Conservation (phyloP, 2,797 vertebrate species). For the Rhodeus uyekii region DNA sequence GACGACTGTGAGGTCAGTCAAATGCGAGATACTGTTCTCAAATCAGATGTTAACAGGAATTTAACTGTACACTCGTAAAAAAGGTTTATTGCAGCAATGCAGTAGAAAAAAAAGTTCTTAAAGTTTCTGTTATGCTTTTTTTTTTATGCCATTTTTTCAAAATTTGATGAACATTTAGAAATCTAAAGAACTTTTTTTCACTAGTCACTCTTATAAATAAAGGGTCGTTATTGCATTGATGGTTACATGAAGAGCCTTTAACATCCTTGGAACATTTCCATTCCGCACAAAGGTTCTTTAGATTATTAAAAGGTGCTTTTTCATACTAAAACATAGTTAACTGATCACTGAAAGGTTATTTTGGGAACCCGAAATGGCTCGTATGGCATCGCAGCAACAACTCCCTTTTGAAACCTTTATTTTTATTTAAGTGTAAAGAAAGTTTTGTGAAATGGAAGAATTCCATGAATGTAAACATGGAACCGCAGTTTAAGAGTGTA, state of each 20-base stretch:
- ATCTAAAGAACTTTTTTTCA: background rate
- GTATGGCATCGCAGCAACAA: background rate
- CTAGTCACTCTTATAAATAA: background rate
- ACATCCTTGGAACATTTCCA: background rate
- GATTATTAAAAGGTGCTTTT: background rate
- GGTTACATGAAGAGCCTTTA: background rate
- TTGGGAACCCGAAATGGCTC: background rate
- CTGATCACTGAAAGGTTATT: background rate
- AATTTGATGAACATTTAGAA: background rate
- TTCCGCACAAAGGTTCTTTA: background rate
- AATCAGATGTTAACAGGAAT: background rate
- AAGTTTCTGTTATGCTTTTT: too few relatives aligned
- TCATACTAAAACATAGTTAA: background rate
- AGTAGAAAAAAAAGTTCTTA: too few relatives aligned
- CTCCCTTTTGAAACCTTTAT: background rate
- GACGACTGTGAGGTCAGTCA: conserved; percentile 82
- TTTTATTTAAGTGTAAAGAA: background rate
- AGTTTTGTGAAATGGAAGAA: background rate
- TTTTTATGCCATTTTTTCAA: background rate
- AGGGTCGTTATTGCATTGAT: background rate
- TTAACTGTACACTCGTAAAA: background rate
- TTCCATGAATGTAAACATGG: background rate
- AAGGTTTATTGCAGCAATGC: background rate
- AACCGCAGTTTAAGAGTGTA: background rate
- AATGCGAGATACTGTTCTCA: background rate